Conservation (phyloP, 2,797 vertebrate species). For the Chloroceryle inda region DNA sequence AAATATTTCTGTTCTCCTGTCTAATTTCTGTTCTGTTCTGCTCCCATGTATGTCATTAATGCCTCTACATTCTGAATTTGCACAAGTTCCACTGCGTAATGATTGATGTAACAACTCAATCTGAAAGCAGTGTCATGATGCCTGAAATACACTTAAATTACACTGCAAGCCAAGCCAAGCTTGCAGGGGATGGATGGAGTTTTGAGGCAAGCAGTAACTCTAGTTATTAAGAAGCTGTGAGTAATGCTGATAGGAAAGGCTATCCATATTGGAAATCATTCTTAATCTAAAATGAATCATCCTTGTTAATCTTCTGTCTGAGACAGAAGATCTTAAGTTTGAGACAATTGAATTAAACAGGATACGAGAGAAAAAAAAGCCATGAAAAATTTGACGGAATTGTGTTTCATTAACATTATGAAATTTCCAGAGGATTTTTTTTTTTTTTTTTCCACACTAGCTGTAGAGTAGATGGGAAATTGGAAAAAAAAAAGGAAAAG, state of each 20-base stretch:
- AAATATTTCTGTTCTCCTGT: neutral
- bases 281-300: neutral
- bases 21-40: neutral
- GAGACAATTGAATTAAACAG: neutral
- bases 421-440: neutral
- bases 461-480: neutral
- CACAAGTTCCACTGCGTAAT: neutral
- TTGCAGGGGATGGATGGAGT: neutral
- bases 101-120: neutral
- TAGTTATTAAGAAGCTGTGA: neutral
- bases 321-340: neutral
- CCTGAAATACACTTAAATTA: neutral
- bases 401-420: neutral
- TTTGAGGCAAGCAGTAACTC: neutral
- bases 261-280: neutral
- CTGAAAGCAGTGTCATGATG: neutral
- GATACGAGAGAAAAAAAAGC: neutral
- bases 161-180: neutral
- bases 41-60: neutral
- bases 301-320: neutral
- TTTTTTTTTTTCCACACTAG: neutral
- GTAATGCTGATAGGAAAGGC: neutral
- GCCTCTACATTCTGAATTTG: neutral
- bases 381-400: neutral
- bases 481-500: fast-evolving